Base-by-base conservation (phyloP, 2,888 invertebrate genomes). In the Argyra leucocephala region DNA sequence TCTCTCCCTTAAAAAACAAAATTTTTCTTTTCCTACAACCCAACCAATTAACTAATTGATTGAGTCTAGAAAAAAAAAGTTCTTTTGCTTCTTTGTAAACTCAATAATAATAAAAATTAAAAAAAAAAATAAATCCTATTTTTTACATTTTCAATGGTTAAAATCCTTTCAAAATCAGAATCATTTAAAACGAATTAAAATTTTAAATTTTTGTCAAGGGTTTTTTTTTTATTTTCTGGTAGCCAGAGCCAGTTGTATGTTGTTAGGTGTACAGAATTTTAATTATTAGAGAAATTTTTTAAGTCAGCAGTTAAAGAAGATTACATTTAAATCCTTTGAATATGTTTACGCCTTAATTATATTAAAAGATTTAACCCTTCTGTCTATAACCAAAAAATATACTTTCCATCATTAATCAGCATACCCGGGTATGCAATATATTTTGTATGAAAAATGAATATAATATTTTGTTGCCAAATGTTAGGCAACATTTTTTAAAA, bases 11-110 rank as follows among this genome's bases (percentile, higher is more conserved):
- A n/a, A n/a, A n/a, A n/a, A n/a, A n/a, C n/a, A n/a, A n/a, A n/a
- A 48, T 48, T 48, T 48, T 37, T 48, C 6, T 48, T 48, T 9
- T 48, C 18, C 18, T 48, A 48, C 48, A 48, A 48, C 48, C 48
- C 48, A 48, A 48, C 48, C 48, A 48, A 48, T 48, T 48, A 48
- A 48, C 48, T 48, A 48, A 48, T 48, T 48, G 48, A 48, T 48
- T 48, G 48, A 48, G 48, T 31, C 31, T 10, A 31, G 31, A 31
- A 31, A 6, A 48, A 48, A 48, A 48, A 48, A 48, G 48, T 15
- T 48, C 48, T 15, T n/a, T n/a, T n/a, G n/a, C n/a, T n/a, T n/a
- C n/a, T 10, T 31, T 31, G 10, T 31, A 31, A 5, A 31, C 31
- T 18, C 48, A 48, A 48, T n/a, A 15, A 2, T 18, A 48, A 48